phyloP scores from a whole-genome alignment of 2,888 invertebrate species.

The Dryococelus australis region DNA sequence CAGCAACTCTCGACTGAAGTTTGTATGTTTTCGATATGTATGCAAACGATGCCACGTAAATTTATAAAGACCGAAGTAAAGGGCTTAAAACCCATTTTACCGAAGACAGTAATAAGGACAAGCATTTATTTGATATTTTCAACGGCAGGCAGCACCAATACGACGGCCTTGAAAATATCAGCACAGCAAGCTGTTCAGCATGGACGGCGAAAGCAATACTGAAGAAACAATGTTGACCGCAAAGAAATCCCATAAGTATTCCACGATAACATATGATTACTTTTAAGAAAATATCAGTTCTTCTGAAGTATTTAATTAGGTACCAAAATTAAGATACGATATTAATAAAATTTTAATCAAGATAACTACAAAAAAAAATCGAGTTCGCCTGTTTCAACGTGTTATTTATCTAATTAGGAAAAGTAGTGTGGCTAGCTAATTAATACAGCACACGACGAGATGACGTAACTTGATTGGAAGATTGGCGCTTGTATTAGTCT shows the following conservation, averaged over 20 bases:
- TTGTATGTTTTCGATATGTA: too few relatives aligned
- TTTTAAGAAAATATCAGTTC: not conserved
- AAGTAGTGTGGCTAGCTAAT: constrained; percentile 5
- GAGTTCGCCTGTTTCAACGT: not conserved
- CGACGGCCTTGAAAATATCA: not conserved
- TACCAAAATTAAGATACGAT: not conserved
- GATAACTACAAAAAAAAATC: not conserved
- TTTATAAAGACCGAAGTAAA: too few relatives aligned
- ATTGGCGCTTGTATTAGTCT: not conserved
- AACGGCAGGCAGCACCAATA: too few relatives aligned
- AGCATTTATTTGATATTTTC: too few relatives aligned
- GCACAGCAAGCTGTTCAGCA: not conserved
- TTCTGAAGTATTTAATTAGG: not conserved
- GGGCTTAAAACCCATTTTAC: too few relatives aligned
- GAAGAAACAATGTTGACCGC: not conserved
- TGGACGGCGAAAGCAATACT: not conserved
- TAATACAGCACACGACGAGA: constrained; percentile 1
- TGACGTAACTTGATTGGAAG: not conserved
- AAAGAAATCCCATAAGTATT: not conserved
- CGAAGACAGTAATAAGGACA: too few relatives aligned
- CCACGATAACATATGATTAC: not conserved
- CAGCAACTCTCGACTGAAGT: too few relatives aligned
- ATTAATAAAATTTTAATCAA: not conserved
- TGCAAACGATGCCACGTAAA: too few relatives aligned
- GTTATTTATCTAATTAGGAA: not conserved